phyloP scores from a whole-genome alignment of 2,888 invertebrate species.

The Nomada lathburiana region DNA sequence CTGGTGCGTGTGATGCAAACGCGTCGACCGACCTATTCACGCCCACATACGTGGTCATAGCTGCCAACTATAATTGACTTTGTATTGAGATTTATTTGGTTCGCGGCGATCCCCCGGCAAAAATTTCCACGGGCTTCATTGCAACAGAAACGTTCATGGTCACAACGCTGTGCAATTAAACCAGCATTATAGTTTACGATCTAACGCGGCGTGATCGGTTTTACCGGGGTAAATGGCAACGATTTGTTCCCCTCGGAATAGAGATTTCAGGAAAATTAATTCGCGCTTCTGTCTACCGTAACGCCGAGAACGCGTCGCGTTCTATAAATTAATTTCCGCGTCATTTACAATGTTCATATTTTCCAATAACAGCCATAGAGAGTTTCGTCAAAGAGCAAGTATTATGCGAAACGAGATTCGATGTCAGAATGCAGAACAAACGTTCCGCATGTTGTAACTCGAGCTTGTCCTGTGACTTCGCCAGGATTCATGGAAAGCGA shows the following conservation, averaged over 20 bases:
- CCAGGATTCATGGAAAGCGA: neutral
- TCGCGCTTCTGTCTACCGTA: too few relatives aligned
- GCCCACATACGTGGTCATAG: slow-evolving; percentile 65
- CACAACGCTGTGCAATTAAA: slow-evolving; percentile 62
- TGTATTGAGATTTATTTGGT: slow-evolving; percentile 71
- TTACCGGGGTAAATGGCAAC: slow-evolving; percentile 29
- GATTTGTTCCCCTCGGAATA: neutral
- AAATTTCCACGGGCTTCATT: slow-evolving; percentile 59
- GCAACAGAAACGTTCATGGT: slow-evolving; percentile 50
- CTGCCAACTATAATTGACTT: slow-evolving; percentile 70
- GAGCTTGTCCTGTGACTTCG: neutral
- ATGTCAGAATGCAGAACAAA: too few relatives aligned
- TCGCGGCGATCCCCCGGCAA: slow-evolving; percentile 62
- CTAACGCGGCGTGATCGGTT: slow-evolving; percentile 22
- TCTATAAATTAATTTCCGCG: too few relatives aligned
- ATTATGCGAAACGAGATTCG: too few relatives aligned
- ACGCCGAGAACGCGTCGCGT: too few relatives aligned
- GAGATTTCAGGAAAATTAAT: neutral
- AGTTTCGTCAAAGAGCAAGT: too few relatives aligned
- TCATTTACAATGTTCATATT: too few relatives aligned
- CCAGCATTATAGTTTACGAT: slow-evolving; percentile 53
- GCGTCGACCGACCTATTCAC: slow-evolving; percentile 65
- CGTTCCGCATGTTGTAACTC: neutral
- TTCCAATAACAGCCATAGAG: too few relatives aligned
- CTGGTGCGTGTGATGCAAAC: slow-evolving; percentile 62